Base-by-base conservation (phyloP, 1,140 invertebrate genomes). In the Apis laboriosa region DNA sequence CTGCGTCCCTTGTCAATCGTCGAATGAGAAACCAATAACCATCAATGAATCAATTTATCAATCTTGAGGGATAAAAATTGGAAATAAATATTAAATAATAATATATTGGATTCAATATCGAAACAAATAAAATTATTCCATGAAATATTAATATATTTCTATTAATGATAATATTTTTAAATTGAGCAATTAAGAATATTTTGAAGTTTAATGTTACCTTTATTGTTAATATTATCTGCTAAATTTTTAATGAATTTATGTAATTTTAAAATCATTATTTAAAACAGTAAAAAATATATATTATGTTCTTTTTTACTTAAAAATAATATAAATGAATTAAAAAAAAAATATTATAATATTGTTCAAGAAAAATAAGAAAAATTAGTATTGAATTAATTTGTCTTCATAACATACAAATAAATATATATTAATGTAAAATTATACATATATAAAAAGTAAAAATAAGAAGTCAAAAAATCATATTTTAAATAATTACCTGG, bases 401-500 rank as follows among this genome's bases (percentile, higher is more conserved):
- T n/a, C 11, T 60, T n/a, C 5, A n/a, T 43, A 43, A 43, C 5
- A 43, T 43, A 43, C 5, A 24, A 24, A 61, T n/a, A 12, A 13
- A 63, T n/a, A 15, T 13, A 13, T 5, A 43, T 8, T 49, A 15
- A n/a, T 8, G 49, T 13, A 9, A 49, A 49, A 19, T 21, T 43
- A 60, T 12, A 43, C 1, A 9, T 9, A 34, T 19, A 13, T 49
- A 49, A 34, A 28, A 7, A 13, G 21, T 24, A 12, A 0, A 34
- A 43, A 34, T 15, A 2, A 17, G 13, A 56, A 56, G 12, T 56
- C 13, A 56, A 24, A 9, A 28, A 58, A 79, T 79, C 63, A 61
- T 15, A 74, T 73, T 80, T 84, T 74, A 75, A 58, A n/a, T 66
- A 72, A 80, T 53, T 74, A 68, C n/a, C 58, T 64, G 55, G 34